Conservation (phyloP, 2,888 invertebrate species). For the Cryptocheilus praepositus region DNA sequence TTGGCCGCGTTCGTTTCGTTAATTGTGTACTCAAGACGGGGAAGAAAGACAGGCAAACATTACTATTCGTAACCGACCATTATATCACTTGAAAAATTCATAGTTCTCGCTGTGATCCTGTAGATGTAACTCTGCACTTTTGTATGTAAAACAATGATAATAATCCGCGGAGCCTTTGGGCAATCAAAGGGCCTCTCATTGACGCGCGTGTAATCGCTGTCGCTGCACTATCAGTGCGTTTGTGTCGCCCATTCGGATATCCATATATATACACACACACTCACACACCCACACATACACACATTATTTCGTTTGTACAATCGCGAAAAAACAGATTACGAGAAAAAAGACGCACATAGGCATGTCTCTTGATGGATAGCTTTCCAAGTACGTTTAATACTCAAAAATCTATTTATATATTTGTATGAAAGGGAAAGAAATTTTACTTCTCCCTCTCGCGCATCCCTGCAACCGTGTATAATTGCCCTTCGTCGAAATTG, state of each 20-base stretch:
- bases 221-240: constrained; percentile 36
- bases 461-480: background rate
- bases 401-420: constrained; percentile 51
- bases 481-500: constrained; percentile 45
- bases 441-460: constrained; percentile 14
- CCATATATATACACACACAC: constrained; percentile 18
- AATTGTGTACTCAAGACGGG: constrained; percentile 30
- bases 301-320: constrained; percentile 11
- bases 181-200: constrained; percentile 54
- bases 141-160: constrained; percentile 29
- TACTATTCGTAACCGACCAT: constrained; percentile 43
- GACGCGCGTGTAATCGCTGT: constrained; percentile 42
- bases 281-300: constrained; percentile 11
- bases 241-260: constrained; percentile 35
- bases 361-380: constrained; percentile 48
- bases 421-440: constrained; percentile 33
- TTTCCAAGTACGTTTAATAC: constrained; percentile 51
- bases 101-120: constrained; percentile 67
- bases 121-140: constrained; percentile 60
- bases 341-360: constrained; percentile 22
- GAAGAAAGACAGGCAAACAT: constrained; percentile 20
- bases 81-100: constrained; percentile 54
- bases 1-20: constrained; percentile 41
- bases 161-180: constrained; percentile 26
- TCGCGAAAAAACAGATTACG: constrained; percentile 26